A percentile compares a stretch with the other conserved stretches of the same genome.
These are phyloP conservation scores for Acrocephalus kingi DNA, from an alignment of 2,113 vertebrate species.

Conservation along the genomic window DNA sequence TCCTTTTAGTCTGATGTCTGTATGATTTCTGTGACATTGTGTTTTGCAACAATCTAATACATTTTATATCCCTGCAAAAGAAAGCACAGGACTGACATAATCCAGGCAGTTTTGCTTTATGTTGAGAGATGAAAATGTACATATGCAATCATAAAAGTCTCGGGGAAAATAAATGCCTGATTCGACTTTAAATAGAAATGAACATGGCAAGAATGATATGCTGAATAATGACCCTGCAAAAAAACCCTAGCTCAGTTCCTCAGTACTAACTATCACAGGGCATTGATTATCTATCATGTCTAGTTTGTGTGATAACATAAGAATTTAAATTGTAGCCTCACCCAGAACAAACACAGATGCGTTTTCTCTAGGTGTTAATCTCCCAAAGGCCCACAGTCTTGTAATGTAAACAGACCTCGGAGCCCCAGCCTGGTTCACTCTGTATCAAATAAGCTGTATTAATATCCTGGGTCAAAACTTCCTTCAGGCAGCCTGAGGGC, in stretches of 20 bases:
- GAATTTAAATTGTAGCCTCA: constrained; percentile 75
- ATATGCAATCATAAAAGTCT: background rate
- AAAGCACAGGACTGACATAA: background rate
- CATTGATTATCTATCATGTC: constrained; percentile 86
- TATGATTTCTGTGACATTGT: background rate
- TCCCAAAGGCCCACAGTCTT: constrained; percentile 41
- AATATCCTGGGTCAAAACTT: constrained; percentile 79
- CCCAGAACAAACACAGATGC: constrained; percentile 72
- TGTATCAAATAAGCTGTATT: constrained; percentile 80
- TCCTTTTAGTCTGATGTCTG: background rate
- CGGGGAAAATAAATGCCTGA: constrained; percentile 13
- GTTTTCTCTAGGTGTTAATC: constrained; percentile 67
- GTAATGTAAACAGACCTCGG: constrained; percentile 58
- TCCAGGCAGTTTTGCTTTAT: constrained; percentile 9
- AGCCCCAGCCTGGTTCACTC: constrained; percentile 71
- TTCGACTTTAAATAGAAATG: constrained; percentile 38
- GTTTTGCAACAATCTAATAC: background rate
- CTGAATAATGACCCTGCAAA: constrained; percentile 68
- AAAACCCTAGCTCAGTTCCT: constrained; percentile 76
- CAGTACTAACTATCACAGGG: constrained; percentile 80
- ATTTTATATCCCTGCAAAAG: background rate
- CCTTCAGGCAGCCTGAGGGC: constrained; percentile 73
- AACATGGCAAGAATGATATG: background rate
- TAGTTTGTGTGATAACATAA: constrained; percentile 83
- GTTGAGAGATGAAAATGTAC: background rate